Conservation (phyloP, 2,113 vertebrate species). For the Zootoca vivipara region DNA sequence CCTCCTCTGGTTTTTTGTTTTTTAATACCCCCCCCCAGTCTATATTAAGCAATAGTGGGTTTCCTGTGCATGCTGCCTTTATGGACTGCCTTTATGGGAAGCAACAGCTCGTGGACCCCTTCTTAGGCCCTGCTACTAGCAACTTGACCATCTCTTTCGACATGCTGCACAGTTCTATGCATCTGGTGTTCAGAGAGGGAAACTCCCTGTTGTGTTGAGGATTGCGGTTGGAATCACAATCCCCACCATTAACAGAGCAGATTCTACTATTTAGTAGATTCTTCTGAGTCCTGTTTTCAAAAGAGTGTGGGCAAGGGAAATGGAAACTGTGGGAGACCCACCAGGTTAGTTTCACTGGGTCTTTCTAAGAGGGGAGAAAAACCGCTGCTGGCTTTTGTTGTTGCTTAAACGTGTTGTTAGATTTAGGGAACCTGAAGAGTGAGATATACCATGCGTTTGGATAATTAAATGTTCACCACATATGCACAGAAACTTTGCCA, state of each 20-base stretch:
- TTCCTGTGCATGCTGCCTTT: background rate
- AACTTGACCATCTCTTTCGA: background rate
- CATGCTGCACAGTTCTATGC: no score
- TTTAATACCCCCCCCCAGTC: background rate
- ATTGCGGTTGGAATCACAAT: no score
- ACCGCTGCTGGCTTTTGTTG: background rate
- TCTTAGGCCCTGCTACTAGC: background rate
- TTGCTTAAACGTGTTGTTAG: background rate
- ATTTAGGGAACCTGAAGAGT: background rate
- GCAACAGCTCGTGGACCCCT: background rate
- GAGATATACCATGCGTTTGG: background rate
- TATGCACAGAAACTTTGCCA: background rate
- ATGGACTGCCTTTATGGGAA: background rate
- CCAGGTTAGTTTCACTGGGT: no score
- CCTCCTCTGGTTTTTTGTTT: background rate
- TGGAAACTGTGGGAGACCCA: no score
- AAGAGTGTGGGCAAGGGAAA: background rate
- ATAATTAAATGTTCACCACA: background rate
- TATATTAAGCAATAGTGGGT: background rate
- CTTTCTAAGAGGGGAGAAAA: no score
- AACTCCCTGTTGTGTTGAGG: no score
- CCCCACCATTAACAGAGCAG: background rate
- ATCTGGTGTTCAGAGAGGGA: no score
- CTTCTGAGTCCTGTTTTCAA: background rate
- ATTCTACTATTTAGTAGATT: background rate